Evolutionary conservation across 1,140 invertebrate genomes (phyloP).

Genomic region (Artemia franciscana): DNA sequence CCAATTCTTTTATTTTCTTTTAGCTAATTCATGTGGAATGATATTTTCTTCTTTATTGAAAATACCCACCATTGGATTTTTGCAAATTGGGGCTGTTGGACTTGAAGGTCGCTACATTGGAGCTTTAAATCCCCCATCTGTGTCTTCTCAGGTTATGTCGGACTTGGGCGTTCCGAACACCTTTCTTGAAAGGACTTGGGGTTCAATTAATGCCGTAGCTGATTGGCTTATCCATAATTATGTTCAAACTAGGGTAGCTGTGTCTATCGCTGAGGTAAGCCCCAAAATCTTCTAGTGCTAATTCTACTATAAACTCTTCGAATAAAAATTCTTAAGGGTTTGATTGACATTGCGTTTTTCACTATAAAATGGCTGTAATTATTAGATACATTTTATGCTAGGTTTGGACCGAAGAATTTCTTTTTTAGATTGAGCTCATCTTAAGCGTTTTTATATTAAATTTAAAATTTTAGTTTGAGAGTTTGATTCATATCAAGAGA

Average conservation of each 20-base stretch:
- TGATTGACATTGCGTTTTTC: no score
- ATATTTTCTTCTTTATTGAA: neutral
- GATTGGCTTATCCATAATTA: neutral
- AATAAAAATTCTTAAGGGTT: no score
- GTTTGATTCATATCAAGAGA: no score
- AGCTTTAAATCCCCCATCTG: neutral
- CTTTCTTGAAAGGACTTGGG: neutral
- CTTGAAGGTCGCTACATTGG: neutral
- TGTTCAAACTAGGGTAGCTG: neutral
- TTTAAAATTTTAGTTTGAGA: no score
- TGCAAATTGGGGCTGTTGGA: neutral
- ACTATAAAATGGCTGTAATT: no score
- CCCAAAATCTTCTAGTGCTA: no score
- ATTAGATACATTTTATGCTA: no score
- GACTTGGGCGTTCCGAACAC: neutral
- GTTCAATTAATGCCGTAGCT: neutral
- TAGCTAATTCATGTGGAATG: neutral
- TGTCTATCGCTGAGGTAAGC: neutral
- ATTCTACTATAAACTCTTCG: no score
- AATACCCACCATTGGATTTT: neutral
- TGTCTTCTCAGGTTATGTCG: neutral
- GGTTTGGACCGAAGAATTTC: no score
- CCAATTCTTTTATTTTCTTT: neutral
- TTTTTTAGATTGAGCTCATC: no score
- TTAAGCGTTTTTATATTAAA: no score